Evolutionary conservation across 2,797 vertebrate species (phyloP), one percentile per base, ranked within the genome.

Genomic region (Esox masquinongy): DNA sequence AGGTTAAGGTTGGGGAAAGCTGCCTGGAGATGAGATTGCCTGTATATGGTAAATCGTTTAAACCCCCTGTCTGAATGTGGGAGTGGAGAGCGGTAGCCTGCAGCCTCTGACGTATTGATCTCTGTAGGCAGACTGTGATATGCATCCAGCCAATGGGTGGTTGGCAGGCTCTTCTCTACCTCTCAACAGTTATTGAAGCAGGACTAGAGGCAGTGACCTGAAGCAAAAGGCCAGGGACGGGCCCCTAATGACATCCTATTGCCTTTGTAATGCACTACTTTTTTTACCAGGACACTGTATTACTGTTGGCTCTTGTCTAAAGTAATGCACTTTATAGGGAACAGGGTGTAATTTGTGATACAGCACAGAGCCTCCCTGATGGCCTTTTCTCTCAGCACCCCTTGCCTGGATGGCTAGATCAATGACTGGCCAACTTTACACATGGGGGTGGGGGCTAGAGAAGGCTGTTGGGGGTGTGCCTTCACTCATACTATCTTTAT

Each of bases 401-500:
- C 76, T 9, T 47, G 51, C 39, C 68, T 66, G 63, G 24, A 24
- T 51, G 61, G 53, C 17, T 29, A 77, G 85, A 89, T 89, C 85
- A 86, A 86, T 90, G 39, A 69, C 75, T 73, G 74, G 43, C 78
- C 81, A 80, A 80, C 71, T 82, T 82, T 86, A 85, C 74, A n/a
- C 66, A 68, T 80, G 77, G 73, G 68, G 68, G 5, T 8, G 19
- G 36, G 68, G 19, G 68, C 12, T 36, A 17, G 9, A 24, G n/a
- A 36, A 22, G 68, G 39, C 31, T 22, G 68, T 43, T n/a, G 61
- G 61, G 63, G 26, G 63, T 66, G 39, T 68, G 68, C 72, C 12
- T 79, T 15, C 78, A n/a, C 73, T 51, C 78, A 73, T 36, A 19
- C 77, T 74, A 75, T 51, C 66, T 15, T 78, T 56, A 78, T 81